These are phyloP conservation scores for Mnemiopsis leidyi DNA, from an alignment of 37 sponge, comb jelly and placozoan species.

Conservation along the genomic window DNA sequence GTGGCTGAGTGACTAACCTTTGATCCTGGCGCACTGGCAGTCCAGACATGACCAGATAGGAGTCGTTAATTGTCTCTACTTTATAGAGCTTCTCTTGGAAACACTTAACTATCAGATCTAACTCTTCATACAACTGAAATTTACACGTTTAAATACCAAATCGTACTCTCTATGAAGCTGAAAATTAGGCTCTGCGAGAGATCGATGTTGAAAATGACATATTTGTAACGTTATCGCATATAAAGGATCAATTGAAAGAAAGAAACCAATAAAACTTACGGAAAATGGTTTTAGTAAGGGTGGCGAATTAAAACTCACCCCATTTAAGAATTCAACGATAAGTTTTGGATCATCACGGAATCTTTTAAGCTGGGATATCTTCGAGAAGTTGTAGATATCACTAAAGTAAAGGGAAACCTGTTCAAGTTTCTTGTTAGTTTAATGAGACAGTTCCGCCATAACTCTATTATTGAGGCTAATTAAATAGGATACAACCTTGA, in stretches of 20 bases:
- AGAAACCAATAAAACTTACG: too few species aligned
- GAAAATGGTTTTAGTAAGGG: too few species aligned
- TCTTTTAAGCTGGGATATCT: slow-evolving; percentile 10
- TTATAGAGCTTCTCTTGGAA: slow-evolving; percentile 51
- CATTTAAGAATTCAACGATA: slow-evolving; percentile 45
- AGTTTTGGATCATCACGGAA: slow-evolving; percentile 51
- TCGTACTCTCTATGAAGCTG: too few species aligned
- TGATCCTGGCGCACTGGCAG: slow-evolving; percentile 35
- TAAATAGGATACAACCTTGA: too few species aligned
- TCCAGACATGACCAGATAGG: slow-evolving; percentile 56
- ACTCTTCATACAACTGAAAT: slow-evolving; percentile 15
- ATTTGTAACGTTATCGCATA: too few species aligned
- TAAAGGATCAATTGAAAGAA: background rate
- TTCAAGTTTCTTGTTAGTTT: too few species aligned
- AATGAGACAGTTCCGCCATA: too few species aligned
- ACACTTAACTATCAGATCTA: background rate
- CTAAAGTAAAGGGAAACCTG: slow-evolving; percentile 62
- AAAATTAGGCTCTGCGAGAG: too few species aligned
- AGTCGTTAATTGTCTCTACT: slow-evolving; percentile 52
- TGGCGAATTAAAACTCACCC: background rate
- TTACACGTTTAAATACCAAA: too few species aligned
- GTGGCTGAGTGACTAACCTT: background rate
- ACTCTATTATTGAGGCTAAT: too few species aligned
- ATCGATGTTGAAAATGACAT: too few species aligned
- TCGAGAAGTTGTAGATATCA: slow-evolving; percentile 62